Evolutionary conservation across 2,113 vertebrate species (phyloP), one percentile per base, ranked within the genome.

Genomic region (Ophthalmolycus amberensis): DNA sequence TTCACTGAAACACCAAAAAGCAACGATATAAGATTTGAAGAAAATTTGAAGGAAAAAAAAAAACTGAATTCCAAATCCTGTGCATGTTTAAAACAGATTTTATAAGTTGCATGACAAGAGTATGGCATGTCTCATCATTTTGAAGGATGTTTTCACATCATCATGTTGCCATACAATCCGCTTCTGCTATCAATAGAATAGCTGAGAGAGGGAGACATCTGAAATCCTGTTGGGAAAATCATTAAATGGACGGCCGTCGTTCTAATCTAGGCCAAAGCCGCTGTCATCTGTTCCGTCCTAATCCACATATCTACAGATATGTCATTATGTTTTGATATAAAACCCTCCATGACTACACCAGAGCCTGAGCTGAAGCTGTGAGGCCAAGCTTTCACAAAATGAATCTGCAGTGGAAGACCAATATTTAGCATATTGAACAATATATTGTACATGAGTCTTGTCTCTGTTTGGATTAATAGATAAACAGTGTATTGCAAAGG

Each of bases 251-350:
- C n/a, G 80, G 27, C 50, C 16, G 34, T 71, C 60, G 12, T 34
- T 88, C 65, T 90, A 91, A 93, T 93, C 91, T 84, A 72, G 88
- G 80, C 85, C 84, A 88, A 90, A 93, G 83, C 91, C 44, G 42
- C 69, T 56, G 73, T 93, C 92, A 92, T 93, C 88, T 92, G 91
- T 81, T 91, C 84, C 78, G 20, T 84, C 83, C 75, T 93, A 91
- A 94, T 92, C 91, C 91, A 86, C 88, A 64, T 16, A 88, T 90
- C 85, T 86, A 83, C 78, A 88, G 85, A 88, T 86, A 77, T 88
- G 89, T 89, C 76, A 86, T 87, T 69, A 86, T 64, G 76, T 89
- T 91, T 83, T 80, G 59, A 86, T 83, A 88, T 89, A 82, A 91
- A 90, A 75, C 59, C 82, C 68, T 67, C 34, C 71, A 40, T 67